phyloP scores from a whole-genome alignment of 2,888 invertebrate species.

The Brachyopa scutellaris region DNA sequence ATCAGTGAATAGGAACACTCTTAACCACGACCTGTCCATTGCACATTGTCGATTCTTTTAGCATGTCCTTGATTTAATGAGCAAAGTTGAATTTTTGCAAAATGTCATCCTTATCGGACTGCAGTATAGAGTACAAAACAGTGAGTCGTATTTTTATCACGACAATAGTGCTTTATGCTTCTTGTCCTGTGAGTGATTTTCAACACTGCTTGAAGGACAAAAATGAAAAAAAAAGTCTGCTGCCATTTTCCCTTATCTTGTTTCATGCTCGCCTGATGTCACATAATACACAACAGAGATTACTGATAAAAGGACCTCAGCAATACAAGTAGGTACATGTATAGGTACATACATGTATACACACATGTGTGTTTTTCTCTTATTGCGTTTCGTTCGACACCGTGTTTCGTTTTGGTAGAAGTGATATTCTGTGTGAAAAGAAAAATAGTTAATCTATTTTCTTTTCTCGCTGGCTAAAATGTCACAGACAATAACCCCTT shows the following conservation, averaged over 20 bases:
- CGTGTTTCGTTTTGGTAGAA: not conserved
- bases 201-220: slow-evolving; percentile 3
- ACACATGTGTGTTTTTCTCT: slow-evolving; percentile 6
- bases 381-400: slow-evolving; percentile 9
- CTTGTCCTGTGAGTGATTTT: slow-evolving; percentile 9
- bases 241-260: slow-evolving; percentile 18
- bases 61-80: slow-evolving; percentile 27
- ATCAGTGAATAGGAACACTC: not conserved
- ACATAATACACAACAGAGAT: slow-evolving; percentile 8
- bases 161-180: slow-evolving; percentile 3
- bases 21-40: not conserved
- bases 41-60: not conserved
- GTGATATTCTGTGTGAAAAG: not conserved
- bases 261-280: slow-evolving; percentile 21
- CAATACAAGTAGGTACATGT: no score
- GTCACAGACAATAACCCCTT: slow-evolving; percentile 1
- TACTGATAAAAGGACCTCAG: slow-evolving; percentile 1
- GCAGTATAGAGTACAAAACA: slow-evolving; percentile 1
- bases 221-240: slow-evolving; percentile 13
- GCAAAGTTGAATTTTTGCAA: slow-evolving; percentile 9
- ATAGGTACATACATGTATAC: no score
- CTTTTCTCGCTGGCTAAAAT: not conserved
- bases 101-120: no score
- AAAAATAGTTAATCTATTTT: slow-evolving; percentile 37
- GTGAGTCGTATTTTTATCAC: slow-evolving; percentile 1